Evolutionary conservation across 2,888 invertebrate species (phyloP), one percentile per base, ranked within the genome.

Genomic region (Isoperla grammatica): DNA sequence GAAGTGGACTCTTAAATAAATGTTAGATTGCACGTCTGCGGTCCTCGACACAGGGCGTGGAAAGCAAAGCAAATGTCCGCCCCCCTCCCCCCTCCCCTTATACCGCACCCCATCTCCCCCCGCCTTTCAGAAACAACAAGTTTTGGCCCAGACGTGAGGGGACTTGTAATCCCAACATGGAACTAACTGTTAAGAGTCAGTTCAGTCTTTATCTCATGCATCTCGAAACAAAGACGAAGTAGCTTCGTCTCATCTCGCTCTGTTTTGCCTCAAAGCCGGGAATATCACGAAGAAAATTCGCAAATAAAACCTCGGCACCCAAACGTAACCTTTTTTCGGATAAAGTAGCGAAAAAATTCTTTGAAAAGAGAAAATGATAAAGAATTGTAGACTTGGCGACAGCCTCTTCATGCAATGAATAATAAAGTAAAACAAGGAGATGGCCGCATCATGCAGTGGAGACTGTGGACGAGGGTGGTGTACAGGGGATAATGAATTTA

Each of bases 131-230:
- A 53, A 39, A 53, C 53, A 53, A 53, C 53, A 53, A 53, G 53
- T 53, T 53, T 53, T 19, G 39, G 53, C 11, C 39, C 19, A 20
- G 53, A 53, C 53, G 53, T 53, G 53, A 37, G 19, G 53, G 53
- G 53, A 53, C 53, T 53, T 1, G 39, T 53, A 53, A 53, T 53
- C 53, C 53, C 53, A 53, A 53, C 53, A 53, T 53, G 53, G 20
- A 53, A 53, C 53, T 53, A 39, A 53, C 53, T 53, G 39, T 53
- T 53, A 53, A 39, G 39, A 39, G 39, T 53, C 53, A 39, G 53
- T 53, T 53, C 53, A 39, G 15, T 39, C 53, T 53, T 53, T 53
- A 53, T 53, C 45, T 45, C 53, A 53, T 53, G 53, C 53, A 53
- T 53, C 20, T 53, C 37, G 15, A 19, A 53, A 53, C 49, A 50